phyloP scores from a whole-genome alignment of 2,113 vertebrate genomes.

The Lontra canadensis region DNA sequence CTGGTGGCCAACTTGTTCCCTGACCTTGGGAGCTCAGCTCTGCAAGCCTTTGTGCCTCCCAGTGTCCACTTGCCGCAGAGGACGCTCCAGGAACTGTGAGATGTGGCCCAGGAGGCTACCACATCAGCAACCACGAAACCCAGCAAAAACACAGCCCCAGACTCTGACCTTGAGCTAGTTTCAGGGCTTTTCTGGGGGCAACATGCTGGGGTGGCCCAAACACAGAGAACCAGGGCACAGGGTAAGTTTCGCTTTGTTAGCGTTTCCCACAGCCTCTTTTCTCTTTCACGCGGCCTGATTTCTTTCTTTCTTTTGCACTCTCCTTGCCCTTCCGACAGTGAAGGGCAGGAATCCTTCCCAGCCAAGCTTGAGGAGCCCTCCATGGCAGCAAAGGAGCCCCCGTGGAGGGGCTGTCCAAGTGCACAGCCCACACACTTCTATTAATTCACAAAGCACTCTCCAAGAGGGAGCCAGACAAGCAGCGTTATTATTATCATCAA shows the following conservation, averaged over 20 bases:
- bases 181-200: not conserved
- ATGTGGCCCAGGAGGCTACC: not conserved
- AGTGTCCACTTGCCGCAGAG: not conserved
- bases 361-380: not conserved
- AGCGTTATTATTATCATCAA: slow-evolving; percentile 66
- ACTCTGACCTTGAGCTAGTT: not conserved
- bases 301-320: not conserved
- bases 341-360: not conserved
- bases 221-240: not conserved
- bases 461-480: slow-evolving; percentile 42
- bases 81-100: not conserved
- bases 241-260: not conserved
- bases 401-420: not conserved
- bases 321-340: not conserved
- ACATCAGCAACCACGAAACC: not conserved
- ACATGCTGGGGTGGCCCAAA: not conserved
- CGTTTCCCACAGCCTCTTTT: not conserved
- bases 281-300: not conserved
- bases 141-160: not conserved
- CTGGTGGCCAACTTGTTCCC: not conserved
- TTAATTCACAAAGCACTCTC: slow-evolving; percentile 40
- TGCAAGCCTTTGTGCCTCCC: not conserved
- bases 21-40: not conserved
- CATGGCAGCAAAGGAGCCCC: not conserved
- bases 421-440: not conserved